Evolutionary conservation across 1,140 invertebrate genomes (phyloP).

Genomic region (Anastrepha ludens): DNA sequence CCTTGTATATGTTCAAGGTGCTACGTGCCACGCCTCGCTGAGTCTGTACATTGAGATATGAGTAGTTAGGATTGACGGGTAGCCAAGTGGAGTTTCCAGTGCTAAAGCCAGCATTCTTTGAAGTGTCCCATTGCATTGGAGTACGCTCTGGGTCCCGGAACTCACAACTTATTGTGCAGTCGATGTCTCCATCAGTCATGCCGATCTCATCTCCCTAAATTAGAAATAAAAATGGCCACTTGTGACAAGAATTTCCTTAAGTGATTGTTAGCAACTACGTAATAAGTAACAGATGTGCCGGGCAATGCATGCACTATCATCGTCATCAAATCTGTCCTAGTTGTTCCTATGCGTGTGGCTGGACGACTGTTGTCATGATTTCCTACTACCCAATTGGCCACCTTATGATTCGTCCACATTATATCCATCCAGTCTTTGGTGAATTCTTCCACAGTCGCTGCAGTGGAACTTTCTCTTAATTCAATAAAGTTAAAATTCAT

Average conservation of each 20-base stretch:
- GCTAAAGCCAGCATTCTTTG: constrained; percentile 79
- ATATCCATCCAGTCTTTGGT: constrained; percentile 75
- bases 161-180: constrained; percentile 59
- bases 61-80: constrained; percentile 78
- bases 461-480: constrained; percentile 71
- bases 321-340: constrained; percentile 80
- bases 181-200: constrained; percentile 80
- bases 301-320: constrained; percentile 82
- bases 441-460: constrained; percentile 69
- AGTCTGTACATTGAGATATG: constrained; percentile 75
- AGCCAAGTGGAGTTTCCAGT: constrained; percentile 80
- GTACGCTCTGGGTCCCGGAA: constrained; percentile 75
- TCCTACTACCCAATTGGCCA: constrained; percentile 77
- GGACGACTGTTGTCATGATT: constrained; percentile 81
- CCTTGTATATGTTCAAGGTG: constrained; percentile 67
- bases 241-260: no score
- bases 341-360: constrained; percentile 77
- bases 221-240: neutral
- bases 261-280: constrained; percentile 74
- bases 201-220: constrained; percentile 87
- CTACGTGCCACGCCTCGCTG: constrained; percentile 71
- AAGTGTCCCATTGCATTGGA: constrained; percentile 82
- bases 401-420: constrained; percentile 74
- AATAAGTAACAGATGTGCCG: constrained; percentile 84
- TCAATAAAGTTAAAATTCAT: constrained; percentile 78